Evolutionary conservation across 2,797 vertebrate genomes (phyloP).

Genomic region (Danio jaintianensis): DNA sequence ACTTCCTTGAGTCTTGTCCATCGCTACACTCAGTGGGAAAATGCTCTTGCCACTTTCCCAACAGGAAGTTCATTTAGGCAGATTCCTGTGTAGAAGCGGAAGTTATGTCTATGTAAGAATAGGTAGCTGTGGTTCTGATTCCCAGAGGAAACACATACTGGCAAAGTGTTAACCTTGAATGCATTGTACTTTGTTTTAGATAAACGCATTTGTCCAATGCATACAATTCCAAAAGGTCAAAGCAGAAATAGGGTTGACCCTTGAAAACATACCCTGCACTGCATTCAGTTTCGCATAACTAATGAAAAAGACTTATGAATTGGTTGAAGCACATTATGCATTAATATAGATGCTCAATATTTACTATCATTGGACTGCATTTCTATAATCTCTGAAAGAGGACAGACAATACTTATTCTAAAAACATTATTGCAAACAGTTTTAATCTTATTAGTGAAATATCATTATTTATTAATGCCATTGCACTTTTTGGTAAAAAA

Average conservation of each 20-base stretch:
- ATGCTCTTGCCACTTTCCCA: constrained; percentile 12
- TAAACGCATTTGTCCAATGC: not conserved
- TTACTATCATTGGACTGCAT: too few species aligned
- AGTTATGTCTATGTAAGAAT: constrained; percentile 34
- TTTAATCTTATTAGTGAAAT: too few species aligned
- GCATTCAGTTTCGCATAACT: not conserved
- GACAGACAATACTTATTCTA: not conserved
- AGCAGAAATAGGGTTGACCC: not conserved
- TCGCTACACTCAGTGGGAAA: not conserved
- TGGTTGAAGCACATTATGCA: not conserved
- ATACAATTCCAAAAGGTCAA: constrained; percentile 22
- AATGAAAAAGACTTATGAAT: not conserved
- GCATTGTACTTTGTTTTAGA: not conserved
- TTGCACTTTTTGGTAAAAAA: too few species aligned
- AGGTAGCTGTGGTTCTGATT: not conserved
- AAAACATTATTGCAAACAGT: not conserved
- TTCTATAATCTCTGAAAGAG: too few species aligned
- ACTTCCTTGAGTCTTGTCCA: constrained; percentile 14
- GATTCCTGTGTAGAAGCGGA: constrained; percentile 23
- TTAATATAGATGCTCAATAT: not conserved
- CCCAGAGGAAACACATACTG: not conserved
- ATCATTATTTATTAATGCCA: too few species aligned
- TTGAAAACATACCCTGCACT: not conserved
- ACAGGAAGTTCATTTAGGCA: not conserved
- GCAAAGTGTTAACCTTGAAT: not conserved